Evolutionary conservation across 2,888 invertebrate genomes (phyloP).

Genomic region (Chrysomela aeneicollis): DNA sequence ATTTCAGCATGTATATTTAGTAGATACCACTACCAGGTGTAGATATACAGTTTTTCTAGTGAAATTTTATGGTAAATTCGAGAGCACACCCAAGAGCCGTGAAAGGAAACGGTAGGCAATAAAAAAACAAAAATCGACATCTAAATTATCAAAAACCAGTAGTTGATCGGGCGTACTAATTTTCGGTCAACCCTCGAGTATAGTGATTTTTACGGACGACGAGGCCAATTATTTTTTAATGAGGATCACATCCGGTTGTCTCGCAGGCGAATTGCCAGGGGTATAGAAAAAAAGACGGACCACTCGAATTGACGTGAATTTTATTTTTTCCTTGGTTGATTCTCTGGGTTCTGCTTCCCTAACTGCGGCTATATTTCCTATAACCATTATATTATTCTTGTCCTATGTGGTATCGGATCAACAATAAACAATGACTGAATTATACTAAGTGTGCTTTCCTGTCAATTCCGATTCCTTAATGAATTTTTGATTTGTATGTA

Average conservation of each 20-base stretch:
- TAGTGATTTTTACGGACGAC: conserved; percentile 35
- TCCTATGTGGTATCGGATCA: too few species aligned
- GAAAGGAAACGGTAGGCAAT: conserved; percentile 5
- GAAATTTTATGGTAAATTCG: conserved; percentile 14
- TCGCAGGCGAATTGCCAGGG: conserved; percentile 17
- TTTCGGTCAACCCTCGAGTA: conserved; percentile 34
- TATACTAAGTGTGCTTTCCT: not conserved
- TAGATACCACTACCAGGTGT: too few species aligned
- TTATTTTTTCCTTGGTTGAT: conserved; percentile 31
- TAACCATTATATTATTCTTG: too few species aligned
- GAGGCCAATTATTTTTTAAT: conserved; percentile 44
- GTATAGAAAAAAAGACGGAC: conserved; percentile 26
- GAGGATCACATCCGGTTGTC: conserved; percentile 45
- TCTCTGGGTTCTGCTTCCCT: conserved; percentile 17
- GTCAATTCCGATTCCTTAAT: not conserved
- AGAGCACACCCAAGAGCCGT: not conserved
- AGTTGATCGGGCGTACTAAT: conserved; percentile 31
- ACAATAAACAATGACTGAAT: not conserved
- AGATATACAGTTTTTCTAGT: not conserved
- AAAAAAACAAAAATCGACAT: conserved; percentile 19
- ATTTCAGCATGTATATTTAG: too few species aligned
- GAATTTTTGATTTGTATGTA: not conserved
- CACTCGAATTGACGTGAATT: conserved; percentile 36
- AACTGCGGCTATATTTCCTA: conserved; percentile 9
- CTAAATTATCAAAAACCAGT: conserved; percentile 30